These are phyloP conservation scores for Nomada ferruginata DNA, from an alignment of 2,888 invertebrate genomes.

Conservation along the genomic window DNA sequence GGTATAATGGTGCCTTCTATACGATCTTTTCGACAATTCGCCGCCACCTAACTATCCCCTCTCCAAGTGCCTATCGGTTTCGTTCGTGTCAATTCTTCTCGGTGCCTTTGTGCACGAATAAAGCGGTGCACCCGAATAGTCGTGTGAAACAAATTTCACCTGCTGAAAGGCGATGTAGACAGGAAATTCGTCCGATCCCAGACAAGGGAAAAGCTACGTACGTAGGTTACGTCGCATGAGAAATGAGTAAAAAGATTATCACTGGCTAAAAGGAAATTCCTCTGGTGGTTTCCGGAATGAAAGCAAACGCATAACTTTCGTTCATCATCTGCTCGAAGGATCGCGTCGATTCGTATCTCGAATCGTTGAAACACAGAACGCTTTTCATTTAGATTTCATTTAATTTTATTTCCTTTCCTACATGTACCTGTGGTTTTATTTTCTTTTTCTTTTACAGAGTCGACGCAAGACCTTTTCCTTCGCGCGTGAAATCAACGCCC, in stretches of 20 bases:
- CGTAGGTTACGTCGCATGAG: conserved; percentile 26
- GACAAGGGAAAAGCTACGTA: neutral
- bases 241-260: conserved; percentile 48
- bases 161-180: neutral
- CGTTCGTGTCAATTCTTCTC: conserved; percentile 1
- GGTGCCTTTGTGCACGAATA: neutral
- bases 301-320: conserved; percentile 56
- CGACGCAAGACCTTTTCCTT: conserved; percentile 17
- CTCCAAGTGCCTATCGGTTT: conserved; percentile 7
- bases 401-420: conserved; percentile 42
- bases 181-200: neutral
- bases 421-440: conserved; percentile 40
- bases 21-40: conserved; percentile 24
- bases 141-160: conserved; percentile 25
- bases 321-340: conserved; percentile 37
- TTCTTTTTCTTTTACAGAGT: conserved; percentile 6
- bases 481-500: conserved; percentile 53
- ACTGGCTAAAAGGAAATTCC: conserved; percentile 40
- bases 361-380: conserved; percentile 13
- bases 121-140: neutral
- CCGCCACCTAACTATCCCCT: conserved; percentile 15
- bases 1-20: conserved; percentile 58
- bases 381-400: conserved; percentile 9
- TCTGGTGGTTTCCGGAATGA: conserved; percentile 51
- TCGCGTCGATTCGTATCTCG: conserved; percentile 27